Evolutionary conservation across 2,113 vertebrate genomes (phyloP).

Genomic region (Festucalex cinctus): DNA sequence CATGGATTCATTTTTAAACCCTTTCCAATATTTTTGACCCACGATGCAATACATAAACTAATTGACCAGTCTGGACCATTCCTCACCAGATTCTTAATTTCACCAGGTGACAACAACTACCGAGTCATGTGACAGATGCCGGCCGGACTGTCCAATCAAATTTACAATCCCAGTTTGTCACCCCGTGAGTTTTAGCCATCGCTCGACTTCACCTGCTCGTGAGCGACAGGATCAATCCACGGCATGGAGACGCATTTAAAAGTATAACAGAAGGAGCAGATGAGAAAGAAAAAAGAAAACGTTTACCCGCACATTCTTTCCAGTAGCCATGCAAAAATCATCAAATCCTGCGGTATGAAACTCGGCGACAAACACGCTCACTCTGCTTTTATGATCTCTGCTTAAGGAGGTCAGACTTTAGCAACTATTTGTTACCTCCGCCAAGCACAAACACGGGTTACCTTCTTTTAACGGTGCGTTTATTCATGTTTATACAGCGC

Average conservation of each 20-base stretch:
- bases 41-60: neutral
- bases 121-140: neutral
- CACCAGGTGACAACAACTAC: neutral
- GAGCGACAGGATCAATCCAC: neutral
- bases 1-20: neutral
- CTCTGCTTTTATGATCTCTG: neutral
- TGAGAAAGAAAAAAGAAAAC: neutral
- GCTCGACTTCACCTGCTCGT: neutral
- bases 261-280: neutral
- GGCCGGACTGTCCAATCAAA: neutral
- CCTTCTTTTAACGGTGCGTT: neutral
- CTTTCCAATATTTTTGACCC: neutral
- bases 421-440: neutral
- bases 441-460: neutral
- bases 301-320: conserved; percentile 31
- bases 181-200: neutral
- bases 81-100: neutral
- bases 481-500: neutral
- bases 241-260: neutral
- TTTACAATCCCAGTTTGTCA: neutral
- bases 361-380: neutral
- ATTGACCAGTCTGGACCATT: neutral
- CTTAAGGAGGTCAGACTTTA: neutral
- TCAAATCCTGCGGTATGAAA: conserved; percentile 14
- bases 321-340: conserved; percentile 37